Base-by-base conservation (phyloP, 2,797 vertebrate genomes). In the Ptychadena robeensis region DNA sequence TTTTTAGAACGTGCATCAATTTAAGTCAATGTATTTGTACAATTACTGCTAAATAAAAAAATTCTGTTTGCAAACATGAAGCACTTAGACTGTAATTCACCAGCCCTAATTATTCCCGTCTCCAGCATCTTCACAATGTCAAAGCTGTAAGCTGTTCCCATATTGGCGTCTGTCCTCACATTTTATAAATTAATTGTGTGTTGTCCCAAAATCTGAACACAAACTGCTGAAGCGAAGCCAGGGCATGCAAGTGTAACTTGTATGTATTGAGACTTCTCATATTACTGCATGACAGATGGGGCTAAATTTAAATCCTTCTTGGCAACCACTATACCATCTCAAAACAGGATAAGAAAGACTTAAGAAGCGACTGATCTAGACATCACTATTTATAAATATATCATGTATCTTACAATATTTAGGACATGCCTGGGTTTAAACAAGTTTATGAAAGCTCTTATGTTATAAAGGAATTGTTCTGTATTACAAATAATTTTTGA, bases 301-400 rank as follows among this genome's bases (percentile, higher is more conserved):
- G 53, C 82, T 85, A 85, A 85, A 75, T 85, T 75, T 85, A 85
- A 85, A 80, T 44, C 70, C 71, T 79, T 63, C 82, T 80, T 85
- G 78, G 82, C 77, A 74, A 80, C 72, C 66, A 80, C 69, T 80
- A 53, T 48, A 63, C 53, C 37, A n/a, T 85, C 78, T 85, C 27
- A 66, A 75, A 75, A 75, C 32, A 31, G 82, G 78, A 73, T 80
- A 80, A 75, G 71, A 53, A 80, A 66, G 72, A 69, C 82, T 85
- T 84, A 85, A 80, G 44, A 70, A 31, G n/a, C 28, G 38, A 12
- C 48, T 70, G 53, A 65, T 75, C 35, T 31, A 73, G 63, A 73
- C 48, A 68, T 69, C 34, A 22, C 83, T 81, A 81, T 85, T 70
- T 74, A 73, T 84, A 80, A 68, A 64, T 31, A 28, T 69, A 80